Evolutionary conservation across 2,888 invertebrate species (phyloP), one percentile per base, ranked within the genome.

Genomic region (Hymenopus coronatus): DNA sequence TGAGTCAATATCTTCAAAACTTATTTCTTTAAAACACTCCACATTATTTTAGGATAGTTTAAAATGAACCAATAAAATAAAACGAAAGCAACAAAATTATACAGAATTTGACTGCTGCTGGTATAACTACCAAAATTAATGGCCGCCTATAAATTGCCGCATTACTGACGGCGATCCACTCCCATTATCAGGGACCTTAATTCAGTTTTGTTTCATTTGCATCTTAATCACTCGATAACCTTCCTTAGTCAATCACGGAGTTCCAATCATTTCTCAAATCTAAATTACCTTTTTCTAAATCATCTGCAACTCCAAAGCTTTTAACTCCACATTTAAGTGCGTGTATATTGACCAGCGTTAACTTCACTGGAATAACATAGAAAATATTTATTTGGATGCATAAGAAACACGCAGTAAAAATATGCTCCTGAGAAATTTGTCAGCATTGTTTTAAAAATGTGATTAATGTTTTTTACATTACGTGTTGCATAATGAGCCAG

Each of bases 81-180:
- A 70, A 15, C 20, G 25, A 70, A 70, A 7, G 20, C 4, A 20
- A 70, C 54, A 70, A 70, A 70, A 70, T 70, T 70, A 70, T 70
- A 70, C 54, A 2, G 54, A 70, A 20, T 70, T 20, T 70, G 54
- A 70, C 54, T 14, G 54, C 20, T 46, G 70, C 54, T 54, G 85
- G 70, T 70, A 85, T 20, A 81, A 85, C 40, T 6, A 81, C 86
- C 81, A 81, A 30, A 86, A 86, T 86, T 86, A 86, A 86, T 86
- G 86, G 28, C 86, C 28, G 86, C 28, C 86, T 86, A 86, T 86
- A 86, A 86, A 86, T 86, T 86, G 87, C 87, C 82, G 33, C 82
- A 87, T 82, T 82, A 87, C 87, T 28, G 27, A 70, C 82, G 27
- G 27, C 40, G 46, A 28, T 87, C 28, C n/a, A 1, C 40, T 87